Evolutionary conservation across 1,140 invertebrate genomes (phyloP), one percentile per base, ranked within the genome.

Genomic region (Anagrus nilaparvatae): DNA sequence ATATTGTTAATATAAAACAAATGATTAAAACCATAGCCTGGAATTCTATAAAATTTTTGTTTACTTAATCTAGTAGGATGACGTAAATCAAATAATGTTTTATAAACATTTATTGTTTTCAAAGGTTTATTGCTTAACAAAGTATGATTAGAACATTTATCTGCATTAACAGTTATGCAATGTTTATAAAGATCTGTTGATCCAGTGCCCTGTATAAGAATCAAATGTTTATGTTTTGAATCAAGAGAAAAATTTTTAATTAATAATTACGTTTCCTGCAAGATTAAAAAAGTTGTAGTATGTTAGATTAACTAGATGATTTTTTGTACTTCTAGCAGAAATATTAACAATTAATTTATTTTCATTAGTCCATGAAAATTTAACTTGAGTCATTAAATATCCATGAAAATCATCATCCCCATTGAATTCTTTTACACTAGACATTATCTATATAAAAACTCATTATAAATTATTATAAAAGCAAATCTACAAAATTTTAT

Each of bases 261-360:
- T 21, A 34, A 30, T n/a, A 36, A 56, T 55, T 49, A 57, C 58
- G 52, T 80, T 76, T 5, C 79, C 79, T 23, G 69, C 76, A 6
- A 86, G 58, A 61, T 86, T 86, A 52, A 84, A 82, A 48, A 80
- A 79, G 13, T 72, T 67, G 53, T 81, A 74, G 58, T 77, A 78
- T 2, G 77, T 78, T 16, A 86, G 54, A 54, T 80, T 79, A 3
- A 81, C 61, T 4, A 74, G 70, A 3, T 77, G 82, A 2, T 71
- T 54, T 49, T 71, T 66, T 1, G 71, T 76, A 0, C 71, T 70
- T 5, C 62, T 69, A 0, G 78, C 81, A 35, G 60, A 56, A 48
- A 78, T 79, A 21, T 73, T 58, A 12, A 83, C 63, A n/a, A 58
- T 55, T n/a, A 84, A 63, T 46, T 75, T 69, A 50, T 79, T 75